Evolutionary conservation across 2,113 vertebrate genomes (phyloP).

Genomic region (Jacana jacana): DNA sequence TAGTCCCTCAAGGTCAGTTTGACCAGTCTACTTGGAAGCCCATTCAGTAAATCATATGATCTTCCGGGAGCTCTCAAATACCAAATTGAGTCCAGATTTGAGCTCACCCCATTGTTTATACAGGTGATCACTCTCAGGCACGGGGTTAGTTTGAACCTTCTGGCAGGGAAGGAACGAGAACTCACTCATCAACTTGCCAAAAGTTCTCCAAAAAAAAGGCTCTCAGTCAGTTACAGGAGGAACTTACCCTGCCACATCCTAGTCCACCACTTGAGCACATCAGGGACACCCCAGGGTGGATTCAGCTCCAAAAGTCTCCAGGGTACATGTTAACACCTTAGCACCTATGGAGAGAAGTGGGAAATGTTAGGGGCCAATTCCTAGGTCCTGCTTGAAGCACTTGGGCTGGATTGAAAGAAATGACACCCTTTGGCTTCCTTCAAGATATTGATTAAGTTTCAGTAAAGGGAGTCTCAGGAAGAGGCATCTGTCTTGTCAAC

Average conservation of each 20-base stretch:
- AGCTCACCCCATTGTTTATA: neutral
- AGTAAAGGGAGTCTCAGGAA: neutral
- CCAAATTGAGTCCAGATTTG: neutral
- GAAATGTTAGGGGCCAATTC: neutral
- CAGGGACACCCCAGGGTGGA: neutral
- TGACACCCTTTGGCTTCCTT: neutral
- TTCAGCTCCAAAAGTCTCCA: neutral
- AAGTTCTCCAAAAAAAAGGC: neutral
- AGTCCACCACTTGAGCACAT: neutral
- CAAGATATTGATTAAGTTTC: neutral
- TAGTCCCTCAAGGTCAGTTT: neutral
- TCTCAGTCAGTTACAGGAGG: neutral
- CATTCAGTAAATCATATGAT: neutral
- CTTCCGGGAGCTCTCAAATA: neutral
- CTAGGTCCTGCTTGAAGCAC: neutral
- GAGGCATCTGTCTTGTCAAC: neutral
- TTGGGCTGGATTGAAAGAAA: neutral
- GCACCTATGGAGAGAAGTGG: neutral
- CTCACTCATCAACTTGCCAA: neutral
- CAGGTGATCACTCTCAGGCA: neutral
- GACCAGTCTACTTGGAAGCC: neutral
- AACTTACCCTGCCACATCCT: neutral
- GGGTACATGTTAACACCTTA: neutral
- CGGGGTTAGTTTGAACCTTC: neutral
- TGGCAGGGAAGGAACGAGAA: neutral